Conservation (phyloP, 92 coral and sea anemone species). For the Galaxea fascicularis region DNA sequence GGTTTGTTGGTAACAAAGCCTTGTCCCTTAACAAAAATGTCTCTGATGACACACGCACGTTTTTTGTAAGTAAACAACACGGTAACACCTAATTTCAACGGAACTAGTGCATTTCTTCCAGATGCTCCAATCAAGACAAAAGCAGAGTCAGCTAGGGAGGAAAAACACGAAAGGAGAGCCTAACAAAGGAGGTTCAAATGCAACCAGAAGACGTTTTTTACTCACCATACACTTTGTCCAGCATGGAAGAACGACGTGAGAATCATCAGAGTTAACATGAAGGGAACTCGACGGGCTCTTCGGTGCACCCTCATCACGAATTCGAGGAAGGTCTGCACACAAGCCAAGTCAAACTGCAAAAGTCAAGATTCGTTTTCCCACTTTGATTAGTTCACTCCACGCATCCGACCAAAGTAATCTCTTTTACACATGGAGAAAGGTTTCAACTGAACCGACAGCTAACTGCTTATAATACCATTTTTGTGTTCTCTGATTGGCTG, state of each 20-base stretch:
- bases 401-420: conserved; percentile 63
- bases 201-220: neutral
- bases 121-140: conserved; percentile 7
- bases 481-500: conserved; percentile 78
- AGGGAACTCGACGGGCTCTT: conserved; percentile 72
- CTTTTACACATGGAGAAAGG: conserved; percentile 69
- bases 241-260: conserved; percentile 83
- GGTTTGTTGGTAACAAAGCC: neutral
- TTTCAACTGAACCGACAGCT: conserved; percentile 41
- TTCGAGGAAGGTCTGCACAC: conserved; percentile 59
- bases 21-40: neutral
- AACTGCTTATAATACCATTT: conserved; percentile 53
- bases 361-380: conserved; percentile 44
- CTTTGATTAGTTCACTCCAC: conserved; percentile 61
- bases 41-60: neutral
- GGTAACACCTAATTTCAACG: conserved; percentile 26
- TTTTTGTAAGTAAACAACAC: conserved; percentile 7
- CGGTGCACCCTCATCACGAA: conserved; percentile 74
- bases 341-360: conserved; percentile 30
- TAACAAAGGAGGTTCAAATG: conserved; percentile 14
- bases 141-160: conserved; percentile 23
- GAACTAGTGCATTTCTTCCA: conserved; percentile 32
- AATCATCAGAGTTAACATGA: conserved; percentile 60
- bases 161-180: conserved; percentile 24
- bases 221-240: conserved; percentile 84